Evolutionary conservation across 1,140 invertebrate species (phyloP).

Genomic region (Drosophila nigromelanica): DNA sequence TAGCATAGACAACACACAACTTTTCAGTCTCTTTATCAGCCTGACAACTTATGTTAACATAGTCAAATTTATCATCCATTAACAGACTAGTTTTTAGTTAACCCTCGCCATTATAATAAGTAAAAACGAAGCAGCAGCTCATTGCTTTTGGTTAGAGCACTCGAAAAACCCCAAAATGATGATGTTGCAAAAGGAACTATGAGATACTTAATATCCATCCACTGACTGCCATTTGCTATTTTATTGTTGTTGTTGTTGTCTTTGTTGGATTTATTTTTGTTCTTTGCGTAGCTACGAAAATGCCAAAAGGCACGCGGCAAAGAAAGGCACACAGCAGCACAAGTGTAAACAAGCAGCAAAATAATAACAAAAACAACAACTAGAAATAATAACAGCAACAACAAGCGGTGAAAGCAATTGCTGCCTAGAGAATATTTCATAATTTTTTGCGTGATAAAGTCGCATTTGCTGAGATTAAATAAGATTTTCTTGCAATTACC

Average conservation of each 20-base stretch:
- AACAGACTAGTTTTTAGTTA: neutral
- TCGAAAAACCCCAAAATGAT: conserved; percentile 66
- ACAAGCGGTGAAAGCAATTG: conserved; percentile 57
- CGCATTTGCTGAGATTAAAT: conserved; percentile 80
- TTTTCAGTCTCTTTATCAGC: no score
- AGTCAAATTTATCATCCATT: neutral
- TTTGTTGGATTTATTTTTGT: conserved; percentile 16
- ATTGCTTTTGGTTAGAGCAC: conserved; percentile 30
- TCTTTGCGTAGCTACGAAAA: conserved; percentile 26
- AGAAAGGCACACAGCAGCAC: conserved; percentile 20
- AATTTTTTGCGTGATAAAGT: conserved; percentile 83
- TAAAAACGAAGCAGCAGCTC: conserved; percentile 31
- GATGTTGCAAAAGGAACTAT: conserved; percentile 78
- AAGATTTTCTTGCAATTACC: conserved; percentile 81
- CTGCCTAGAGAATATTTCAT: conserved; percentile 72
- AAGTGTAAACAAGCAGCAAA: conserved; percentile 69
- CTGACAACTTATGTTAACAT: neutral
- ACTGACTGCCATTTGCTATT: conserved; percentile 69
- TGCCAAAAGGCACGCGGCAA: conserved; percentile 68
- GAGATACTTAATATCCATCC: conserved; percentile 72
- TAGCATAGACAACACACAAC: no score
- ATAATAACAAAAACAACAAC: conserved; percentile 18
- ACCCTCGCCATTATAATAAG: conserved; percentile 24
- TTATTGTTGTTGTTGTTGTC: conserved; percentile 24
- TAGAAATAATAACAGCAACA: neutral